Base-by-base conservation (phyloP, 1,140 invertebrate genomes). In the Camponotus vicinus region DNA sequence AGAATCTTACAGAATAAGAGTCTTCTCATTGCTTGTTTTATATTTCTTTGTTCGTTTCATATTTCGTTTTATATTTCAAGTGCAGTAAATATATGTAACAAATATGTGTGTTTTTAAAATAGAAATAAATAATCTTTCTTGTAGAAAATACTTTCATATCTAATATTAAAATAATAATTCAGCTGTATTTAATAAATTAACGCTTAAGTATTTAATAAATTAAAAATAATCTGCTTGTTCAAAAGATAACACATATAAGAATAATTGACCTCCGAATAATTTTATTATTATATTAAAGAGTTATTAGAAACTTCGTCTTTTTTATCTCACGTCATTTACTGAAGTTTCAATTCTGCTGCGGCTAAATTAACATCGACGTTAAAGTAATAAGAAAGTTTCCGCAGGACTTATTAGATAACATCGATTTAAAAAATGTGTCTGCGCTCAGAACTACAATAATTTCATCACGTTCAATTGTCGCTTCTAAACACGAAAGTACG, bases 341-440 rank as follows among this genome's bases (percentile, higher is more conserved):
- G 40, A 40, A 80, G 78, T 80, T 55, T 55, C 8, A 34, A 71
- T 5, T 18, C 21, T 80, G 78, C 52, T 5, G 9, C 37, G 27
- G 37, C 27, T 70, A 79, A 34, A 69, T 52, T 79, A 71, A 32
- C 27, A 18, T 42, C 67, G 52, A 40, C 32, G 13, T 61, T 57
- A 42, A 73, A 64, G 55, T 83, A 83, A 83, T 83, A 61, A 73
- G 52, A 70, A 83, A 83, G 55, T 73, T 83, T 83, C 13, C 7
- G 55, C 55, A 83, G 1, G 37, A 32, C 18, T 34, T 59, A 57
- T 34, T 71, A 55, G 32, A 45, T 57, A 83, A 73, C 27, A 40
- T 82, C 40, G 40, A 83, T 73, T 59, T 13, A 61, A 18, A 8
- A 61, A 69, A 66, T 55, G 52, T 79, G 67, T 21, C 15, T 21